Evolutionary conservation across 2,888 invertebrate species (phyloP).

Genomic region (Tribolium freemani): DNA sequence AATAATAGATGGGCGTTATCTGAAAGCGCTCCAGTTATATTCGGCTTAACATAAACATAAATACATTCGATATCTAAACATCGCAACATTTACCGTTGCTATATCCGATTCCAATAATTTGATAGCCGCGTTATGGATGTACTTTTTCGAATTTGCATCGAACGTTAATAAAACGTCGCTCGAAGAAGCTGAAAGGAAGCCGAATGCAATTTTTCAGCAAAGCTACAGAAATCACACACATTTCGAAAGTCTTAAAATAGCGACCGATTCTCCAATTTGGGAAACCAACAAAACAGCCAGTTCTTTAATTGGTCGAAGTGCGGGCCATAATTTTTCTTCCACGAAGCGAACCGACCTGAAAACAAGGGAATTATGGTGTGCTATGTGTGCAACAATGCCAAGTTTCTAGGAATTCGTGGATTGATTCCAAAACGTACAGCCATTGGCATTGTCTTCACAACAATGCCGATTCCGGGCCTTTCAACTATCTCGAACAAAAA

Average conservation of each 20-base stretch:
- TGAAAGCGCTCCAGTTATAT: slow-evolving; percentile 11
- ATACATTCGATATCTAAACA: slow-evolving; percentile 26
- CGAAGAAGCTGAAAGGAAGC: slow-evolving; percentile 16
- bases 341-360: slow-evolving; percentile 22
- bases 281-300: background rate
- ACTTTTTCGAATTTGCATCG: slow-evolving; percentile 24
- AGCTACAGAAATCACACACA: background rate
- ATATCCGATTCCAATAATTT: slow-evolving; percentile 9
- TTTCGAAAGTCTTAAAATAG: background rate
- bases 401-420: slow-evolving; percentile 36
- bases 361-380: slow-evolving; percentile 14
- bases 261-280: background rate
- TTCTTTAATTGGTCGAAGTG: slow-evolving; percentile 17
- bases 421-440: slow-evolving; percentile 34
- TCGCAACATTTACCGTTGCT: slow-evolving; percentile 2
- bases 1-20: slow-evolving; percentile 31
- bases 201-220: slow-evolving; percentile 28
- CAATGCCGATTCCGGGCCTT: slow-evolving; percentile 11
- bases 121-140: slow-evolving; percentile 22
- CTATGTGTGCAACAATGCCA: slow-evolving; percentile 29
- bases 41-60: slow-evolving; percentile 33
- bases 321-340: slow-evolving; percentile 9
- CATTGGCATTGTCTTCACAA: slow-evolving; percentile 31
- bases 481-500: background rate
- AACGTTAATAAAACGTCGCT: slow-evolving; percentile 23